Evolutionary conservation across 2,888 invertebrate genomes (phyloP).

Genomic region (Mimas tiliae): DNA sequence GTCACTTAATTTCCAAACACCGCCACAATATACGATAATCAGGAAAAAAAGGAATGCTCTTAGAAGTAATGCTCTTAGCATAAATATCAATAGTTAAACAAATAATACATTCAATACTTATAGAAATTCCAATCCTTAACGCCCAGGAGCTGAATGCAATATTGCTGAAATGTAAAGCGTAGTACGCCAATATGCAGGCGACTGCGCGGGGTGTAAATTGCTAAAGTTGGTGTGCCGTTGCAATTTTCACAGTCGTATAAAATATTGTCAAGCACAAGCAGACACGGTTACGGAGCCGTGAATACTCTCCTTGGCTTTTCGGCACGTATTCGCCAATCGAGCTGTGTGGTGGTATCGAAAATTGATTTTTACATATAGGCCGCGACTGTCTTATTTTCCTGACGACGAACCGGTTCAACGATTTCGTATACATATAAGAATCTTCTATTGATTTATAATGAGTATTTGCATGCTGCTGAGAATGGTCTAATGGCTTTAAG

Average conservation of each 20-base stretch:
- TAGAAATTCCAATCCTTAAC: conserved; percentile 25
- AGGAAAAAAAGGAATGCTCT: too few species aligned
- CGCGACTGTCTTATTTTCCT: conserved; percentile 28
- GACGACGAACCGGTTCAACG: too few species aligned
- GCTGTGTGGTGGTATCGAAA: neutral
- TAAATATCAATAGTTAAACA: neutral
- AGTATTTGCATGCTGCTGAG: too few species aligned
- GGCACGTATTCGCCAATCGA: conserved; percentile 54
- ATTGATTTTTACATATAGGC: conserved; percentile 13
- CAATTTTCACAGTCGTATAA: conserved; percentile 76
- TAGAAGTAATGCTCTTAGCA: neutral
- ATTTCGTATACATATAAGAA: too few species aligned
- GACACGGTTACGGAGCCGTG: conserved; percentile 54
- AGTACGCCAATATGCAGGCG: conserved; percentile 55
- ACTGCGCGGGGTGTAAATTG: conserved; percentile 69
- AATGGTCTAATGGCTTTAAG: too few species aligned
- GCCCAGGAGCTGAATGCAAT: conserved; percentile 16
- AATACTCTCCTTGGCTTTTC: conserved; percentile 66
- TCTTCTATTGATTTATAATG: too few species aligned
- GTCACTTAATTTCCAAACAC: too few species aligned
- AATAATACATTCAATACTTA: conserved; percentile 26
- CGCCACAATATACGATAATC: too few species aligned
- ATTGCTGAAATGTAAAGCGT: conserved; percentile 25
- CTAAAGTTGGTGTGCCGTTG: conserved; percentile 74
- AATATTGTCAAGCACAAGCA: conserved; percentile 70